Percentiles rank a stretch among this genome's conserved stretches.
Conservation (phyloP, 2,888 invertebrate species). For the Venustoraphidia nigricollis region DNA sequence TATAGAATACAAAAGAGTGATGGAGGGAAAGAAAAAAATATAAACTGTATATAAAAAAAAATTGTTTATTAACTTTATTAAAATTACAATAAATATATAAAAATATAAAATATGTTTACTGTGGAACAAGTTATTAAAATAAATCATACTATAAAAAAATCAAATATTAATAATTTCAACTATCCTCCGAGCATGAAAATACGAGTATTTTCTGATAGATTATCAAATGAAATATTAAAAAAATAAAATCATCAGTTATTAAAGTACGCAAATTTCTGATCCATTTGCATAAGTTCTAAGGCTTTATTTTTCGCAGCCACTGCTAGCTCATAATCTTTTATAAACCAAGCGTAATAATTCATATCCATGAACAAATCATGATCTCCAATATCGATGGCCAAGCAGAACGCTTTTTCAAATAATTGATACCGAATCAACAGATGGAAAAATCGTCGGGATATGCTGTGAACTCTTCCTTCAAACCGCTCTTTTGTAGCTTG, state of each 20-base stretch:
- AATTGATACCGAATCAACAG: constrained; percentile 60
- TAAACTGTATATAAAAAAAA: too few relatives aligned
- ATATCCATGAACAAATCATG: constrained; percentile 79
- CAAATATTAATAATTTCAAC: too few relatives aligned
- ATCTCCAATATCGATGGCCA: constrained; percentile 73
- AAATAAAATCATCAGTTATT: background rate
- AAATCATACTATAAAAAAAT: too few relatives aligned
- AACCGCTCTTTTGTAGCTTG: constrained; percentile 55
- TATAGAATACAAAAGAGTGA: too few relatives aligned
- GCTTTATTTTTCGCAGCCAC: constrained; percentile 57
- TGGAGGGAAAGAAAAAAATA: too few relatives aligned
- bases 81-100: too few relatives aligned
- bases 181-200: too few relatives aligned
- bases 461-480: constrained; percentile 60
- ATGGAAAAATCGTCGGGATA: constrained; percentile 78
- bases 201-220: too few relatives aligned
- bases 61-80: too few relatives aligned
- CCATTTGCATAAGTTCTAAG: constrained; percentile 24
- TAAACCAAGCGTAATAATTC: constrained; percentile 51
- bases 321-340: constrained; percentile 45
- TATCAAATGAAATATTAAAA: too few relatives aligned
- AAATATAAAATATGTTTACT: too few relatives aligned
- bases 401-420: constrained; percentile 66
- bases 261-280: constrained; percentile 1
- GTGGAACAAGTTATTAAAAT: too few relatives aligned